Conservation (phyloP, 2,888 invertebrate genomes). For the Eristalis arbustorum region DNA sequence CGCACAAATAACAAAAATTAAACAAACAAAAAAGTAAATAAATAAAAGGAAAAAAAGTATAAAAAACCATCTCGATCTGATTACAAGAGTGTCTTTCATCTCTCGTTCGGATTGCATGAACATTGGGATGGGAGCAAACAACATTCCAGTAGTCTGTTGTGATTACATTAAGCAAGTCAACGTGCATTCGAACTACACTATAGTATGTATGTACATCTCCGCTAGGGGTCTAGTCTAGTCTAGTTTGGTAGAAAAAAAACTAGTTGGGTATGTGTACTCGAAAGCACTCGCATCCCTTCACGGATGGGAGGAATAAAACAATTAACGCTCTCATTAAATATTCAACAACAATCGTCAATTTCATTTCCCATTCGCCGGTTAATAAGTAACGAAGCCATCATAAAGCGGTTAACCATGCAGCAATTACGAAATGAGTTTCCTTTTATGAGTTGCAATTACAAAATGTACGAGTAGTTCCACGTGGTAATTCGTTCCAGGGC, state of each 20-base stretch:
- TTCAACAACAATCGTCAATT: slow-evolving; percentile 27
- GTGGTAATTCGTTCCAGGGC: slow-evolving; percentile 4
- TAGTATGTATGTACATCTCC: neutral
- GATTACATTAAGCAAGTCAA: slow-evolving; percentile 10
- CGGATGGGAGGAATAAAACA: slow-evolving; percentile 30
- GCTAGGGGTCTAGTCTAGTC: neutral
- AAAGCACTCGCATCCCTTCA: neutral
- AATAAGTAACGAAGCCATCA: slow-evolving; percentile 48
- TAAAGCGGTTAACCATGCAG: slow-evolving; percentile 62
- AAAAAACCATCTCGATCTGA: slow-evolving; percentile 8
- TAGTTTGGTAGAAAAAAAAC: neutral
- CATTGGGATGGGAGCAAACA: neutral
- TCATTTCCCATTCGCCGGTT: slow-evolving; percentile 19
- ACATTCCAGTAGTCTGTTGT: slow-evolving; percentile 18
- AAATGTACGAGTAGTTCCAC: neutral
- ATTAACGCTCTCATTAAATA: slow-evolving; percentile 40
- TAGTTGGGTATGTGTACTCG: neutral
- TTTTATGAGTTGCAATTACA: slow-evolving; percentile 22
- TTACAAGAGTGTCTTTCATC: slow-evolving; percentile 18
- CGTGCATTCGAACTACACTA: neutral
- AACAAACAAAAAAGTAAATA: slow-evolving; percentile 3
- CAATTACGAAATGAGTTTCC: slow-evolving; percentile 35
- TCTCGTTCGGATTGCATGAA: slow-evolving; percentile 12
- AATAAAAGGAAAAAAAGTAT: neutral
- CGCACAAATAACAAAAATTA: neutral